Evolutionary conservation across 1,140 invertebrate genomes (phyloP).

Genomic region (Trachelipus rathkii): DNA sequence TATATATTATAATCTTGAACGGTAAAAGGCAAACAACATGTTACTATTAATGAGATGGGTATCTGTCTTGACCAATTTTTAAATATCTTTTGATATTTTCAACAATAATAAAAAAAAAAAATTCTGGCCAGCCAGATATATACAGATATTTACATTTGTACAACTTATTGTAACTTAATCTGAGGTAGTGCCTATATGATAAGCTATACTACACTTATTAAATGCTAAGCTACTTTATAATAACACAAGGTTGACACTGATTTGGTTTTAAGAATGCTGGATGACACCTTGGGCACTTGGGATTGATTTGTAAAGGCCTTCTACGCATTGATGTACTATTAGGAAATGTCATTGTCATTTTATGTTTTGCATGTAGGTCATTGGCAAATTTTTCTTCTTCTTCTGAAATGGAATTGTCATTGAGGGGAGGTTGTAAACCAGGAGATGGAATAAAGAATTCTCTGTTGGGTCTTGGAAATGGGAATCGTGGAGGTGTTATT

Average conservation of each 20-base stretch:
- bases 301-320: slow-evolving; percentile 25
- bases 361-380: slow-evolving; percentile 17
- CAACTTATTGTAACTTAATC: background rate
- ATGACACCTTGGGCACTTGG: slow-evolving; percentile 42
- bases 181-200: background rate
- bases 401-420: slow-evolving; percentile 5
- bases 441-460: slow-evolving; percentile 41
- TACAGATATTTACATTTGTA: background rate
- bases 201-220: background rate
- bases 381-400: background rate
- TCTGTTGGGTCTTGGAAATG: slow-evolving; percentile 25
- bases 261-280: slow-evolving; percentile 41
- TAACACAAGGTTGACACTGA: slow-evolving; percentile 41
- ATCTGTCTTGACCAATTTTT: no score
- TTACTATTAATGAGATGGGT: no score
- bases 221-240: slow-evolving; percentile 29
- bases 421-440: slow-evolving; percentile 25
- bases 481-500: slow-evolving; percentile 3
- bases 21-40: no score
- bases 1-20: no score
- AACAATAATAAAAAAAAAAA: no score
- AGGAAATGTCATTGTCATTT: slow-evolving; percentile 40
- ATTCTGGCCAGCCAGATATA: slow-evolving; percentile 4
- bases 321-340: background rate
- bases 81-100: no score